These are phyloP conservation scores for Aplocera efformata DNA, from an alignment of 2,888 invertebrate genomes.

Conservation along the genomic window DNA sequence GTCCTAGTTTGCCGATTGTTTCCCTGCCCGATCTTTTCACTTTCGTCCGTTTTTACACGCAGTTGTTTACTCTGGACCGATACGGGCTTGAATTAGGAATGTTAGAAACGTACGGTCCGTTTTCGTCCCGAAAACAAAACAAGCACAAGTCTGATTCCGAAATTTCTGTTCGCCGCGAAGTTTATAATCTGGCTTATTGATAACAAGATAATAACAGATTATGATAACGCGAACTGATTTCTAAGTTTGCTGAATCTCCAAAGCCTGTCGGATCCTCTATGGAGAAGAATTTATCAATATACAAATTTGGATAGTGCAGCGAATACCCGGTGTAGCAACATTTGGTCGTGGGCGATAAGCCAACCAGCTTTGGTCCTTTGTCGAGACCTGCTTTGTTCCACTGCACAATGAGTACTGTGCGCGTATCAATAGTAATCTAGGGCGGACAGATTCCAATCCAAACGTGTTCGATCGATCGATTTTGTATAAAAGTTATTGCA, in stretches of 20 bases:
- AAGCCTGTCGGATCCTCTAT: no score
- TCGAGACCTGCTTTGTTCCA: conserved; percentile 24
- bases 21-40: conserved; percentile 26
- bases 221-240: no score
- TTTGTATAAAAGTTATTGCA: conserved; percentile 7
- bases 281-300: conserved; percentile 6
- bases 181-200: no score
- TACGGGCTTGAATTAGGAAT: conserved; percentile 22
- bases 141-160: no score
- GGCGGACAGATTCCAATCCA: conserved; percentile 18
- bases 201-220: no score
- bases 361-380: conserved; percentile 13
- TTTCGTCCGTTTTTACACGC: conserved; percentile 20
- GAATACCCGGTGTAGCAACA: conserved; percentile 27
- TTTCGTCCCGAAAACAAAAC: no score
- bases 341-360: conserved; percentile 26
- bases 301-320: conserved; percentile 14
- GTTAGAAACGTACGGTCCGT: conserved; percentile 12
- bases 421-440: conserved; percentile 21
- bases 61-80: conserved; percentile 25
- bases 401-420: conserved; percentile 24
- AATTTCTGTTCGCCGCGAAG: no score
- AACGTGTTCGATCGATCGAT: conserved; percentile 8
- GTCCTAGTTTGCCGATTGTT: conserved; percentile 27
- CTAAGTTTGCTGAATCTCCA: no score